phyloP scores from a whole-genome alignment of 1,140 invertebrate genomes.

The Linepithema humile region DNA sequence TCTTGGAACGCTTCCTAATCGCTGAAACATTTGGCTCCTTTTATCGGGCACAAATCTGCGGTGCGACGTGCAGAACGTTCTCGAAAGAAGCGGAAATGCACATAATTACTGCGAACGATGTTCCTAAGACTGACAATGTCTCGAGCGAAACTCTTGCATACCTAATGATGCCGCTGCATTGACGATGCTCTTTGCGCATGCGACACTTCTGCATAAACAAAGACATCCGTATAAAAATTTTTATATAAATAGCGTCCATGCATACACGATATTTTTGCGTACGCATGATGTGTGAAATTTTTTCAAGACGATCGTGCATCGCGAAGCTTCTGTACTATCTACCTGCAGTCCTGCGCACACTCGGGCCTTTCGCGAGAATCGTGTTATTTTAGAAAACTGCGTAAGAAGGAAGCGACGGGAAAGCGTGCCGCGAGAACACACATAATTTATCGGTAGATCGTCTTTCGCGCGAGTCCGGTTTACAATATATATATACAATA shows the following conservation, averaged over 20 bases:
- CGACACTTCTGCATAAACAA: background rate
- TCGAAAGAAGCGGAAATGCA: background rate
- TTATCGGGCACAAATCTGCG: background rate
- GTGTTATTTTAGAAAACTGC: background rate
- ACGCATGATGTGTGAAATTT: background rate
- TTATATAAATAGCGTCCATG: background rate
- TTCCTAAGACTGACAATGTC: background rate
- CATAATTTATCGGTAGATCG: slow-evolving; percentile 67
- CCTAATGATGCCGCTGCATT: background rate
- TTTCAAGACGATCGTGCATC: background rate
- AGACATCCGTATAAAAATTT: background rate
- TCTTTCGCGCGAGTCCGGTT: slow-evolving; percentile 48
- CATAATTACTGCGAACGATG: background rate
- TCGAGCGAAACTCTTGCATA: background rate
- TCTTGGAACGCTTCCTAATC: slow-evolving; percentile 34
- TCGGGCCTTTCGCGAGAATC: background rate
- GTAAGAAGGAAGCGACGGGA: background rate
- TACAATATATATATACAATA: background rate
- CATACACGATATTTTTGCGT: background rate
- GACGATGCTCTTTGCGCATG: background rate
- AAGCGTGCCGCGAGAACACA: background rate
- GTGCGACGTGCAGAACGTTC: slow-evolving; percentile 14
- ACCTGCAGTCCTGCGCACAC: background rate
- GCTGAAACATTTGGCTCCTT: background rate
- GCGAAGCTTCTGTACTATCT: background rate